Base-by-base conservation (phyloP, 2,797 vertebrate genomes). In the Sardinella longiceps region DNA sequence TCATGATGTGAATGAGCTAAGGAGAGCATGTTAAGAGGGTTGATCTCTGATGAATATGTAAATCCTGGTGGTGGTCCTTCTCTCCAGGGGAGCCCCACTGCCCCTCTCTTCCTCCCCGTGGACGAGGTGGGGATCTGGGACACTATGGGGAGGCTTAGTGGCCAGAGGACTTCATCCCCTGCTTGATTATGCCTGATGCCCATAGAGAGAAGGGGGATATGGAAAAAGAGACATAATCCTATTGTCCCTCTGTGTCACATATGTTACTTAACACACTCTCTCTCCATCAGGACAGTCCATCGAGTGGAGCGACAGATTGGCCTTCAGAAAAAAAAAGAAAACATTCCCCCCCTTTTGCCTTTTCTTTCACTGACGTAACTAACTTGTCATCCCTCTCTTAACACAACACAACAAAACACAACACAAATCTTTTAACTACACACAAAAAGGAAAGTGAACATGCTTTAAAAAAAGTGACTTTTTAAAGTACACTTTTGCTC, bases 1-100 rank as follows among this genome's bases (percentile, higher is more conserved):
- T 30, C 30, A 28, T 74, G 30, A 43, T 37, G 30, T 82, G 83
- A 83, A 53, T 30, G 11, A 84, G 80, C 58, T n/a, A 85, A 84
- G 53, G 89, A 92, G 90, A 92, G 46, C 81, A 91, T 80, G 63
- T 83, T 94, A 93, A 94, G 80, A 94, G 91, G 88, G 92, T 93
- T 94, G 94, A 95, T 95, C 94, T 95, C 92, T 93, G 93, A 93
- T 95, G 93, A 95, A 95, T 95, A 95, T 95, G 95, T 94, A 95
- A 95, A 96, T 95, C 95, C 93, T 91, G 90, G 90, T 91, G 91
- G 87, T 91, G 90, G 88, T 89, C 91, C 89, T 58, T 90, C 90
- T 89, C 91, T 89, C 92, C 94, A 93, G 91, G 89, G 94, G 91
- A 92, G 90, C 92, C 91, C 92, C 90, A 90, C 90, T 89, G 91